Evolutionary conservation across 2,888 invertebrate genomes (phyloP), one percentile per base, ranked within the genome.

Genomic region (Adelognathus sp.): DNA sequence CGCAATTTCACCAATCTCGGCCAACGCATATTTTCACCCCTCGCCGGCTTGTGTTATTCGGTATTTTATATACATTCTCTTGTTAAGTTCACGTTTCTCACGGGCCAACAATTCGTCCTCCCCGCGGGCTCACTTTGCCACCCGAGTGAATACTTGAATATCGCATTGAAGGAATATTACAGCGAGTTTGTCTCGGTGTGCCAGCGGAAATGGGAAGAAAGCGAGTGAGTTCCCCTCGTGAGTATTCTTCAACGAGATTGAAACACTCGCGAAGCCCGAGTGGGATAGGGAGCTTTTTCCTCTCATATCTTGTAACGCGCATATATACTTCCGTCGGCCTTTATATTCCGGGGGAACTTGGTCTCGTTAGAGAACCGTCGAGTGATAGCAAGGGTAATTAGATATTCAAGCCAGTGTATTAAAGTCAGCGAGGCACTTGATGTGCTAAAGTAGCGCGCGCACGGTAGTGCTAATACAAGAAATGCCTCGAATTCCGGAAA

Each of bases 311-410:
- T 44, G 56, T 44, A 31, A 14, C 46, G 21, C 41, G n/a, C n/a
- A n/a, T 67, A 41, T 18, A 41, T 58, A 46, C 58, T 41, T 60
- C 33, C 46, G 31, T 50, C 6, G 14, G 46, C 33, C 58, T 18
- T 58, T 24, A 33, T 70, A 61, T 44, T 27, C 21, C 31, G 18
- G 6, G 44, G 29, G 16, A 44, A 24, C 9, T 46, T 9, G n/a
- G 24, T 21, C 44, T 58, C 69, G 58, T 69, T 27, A 58, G 69
- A 31, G 69, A 44, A 31, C 24, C 54, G 58, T 69, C 58, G 69
- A 69, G 69, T 46, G 69, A 69, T 69, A 33, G 54, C 33, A n/a
- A n/a, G 33, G 39, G 44, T 69, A 69, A 69, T 69, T 58, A 69
- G 44, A 56, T 58, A 69, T 33, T 56, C 69, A 58, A 29, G 56